Conservation (phyloP, 1,140 invertebrate species). For the Copidosoma floridanum region DNA sequence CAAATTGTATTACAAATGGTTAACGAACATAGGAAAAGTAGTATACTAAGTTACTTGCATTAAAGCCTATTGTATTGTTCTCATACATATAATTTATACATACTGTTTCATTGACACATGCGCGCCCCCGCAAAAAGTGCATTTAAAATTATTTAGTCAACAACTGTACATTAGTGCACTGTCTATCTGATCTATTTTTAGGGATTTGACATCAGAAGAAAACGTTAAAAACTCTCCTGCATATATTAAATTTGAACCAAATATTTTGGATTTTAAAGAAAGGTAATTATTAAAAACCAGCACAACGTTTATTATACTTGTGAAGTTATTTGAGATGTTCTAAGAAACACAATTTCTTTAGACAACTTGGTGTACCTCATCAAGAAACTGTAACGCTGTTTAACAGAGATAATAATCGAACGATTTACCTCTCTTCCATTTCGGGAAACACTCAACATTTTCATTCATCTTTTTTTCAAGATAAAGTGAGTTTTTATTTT, state of each 20-base stretch:
- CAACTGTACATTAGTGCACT: too few relatives aligned
- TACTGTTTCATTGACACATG: too few relatives aligned
- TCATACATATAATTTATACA: too few relatives aligned
- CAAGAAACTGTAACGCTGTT: slow-evolving; percentile 76
- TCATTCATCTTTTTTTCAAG: slow-evolving; percentile 89
- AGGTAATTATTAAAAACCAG: too few relatives aligned
- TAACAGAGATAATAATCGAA: slow-evolving; percentile 74
- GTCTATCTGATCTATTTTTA: slow-evolving; percentile 31
- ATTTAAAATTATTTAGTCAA: too few relatives aligned
- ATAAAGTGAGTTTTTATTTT: slow-evolving; percentile 67
- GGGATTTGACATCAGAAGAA: slow-evolving; percentile 42
- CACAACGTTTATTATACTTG: too few relatives aligned
- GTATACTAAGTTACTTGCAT: too few relatives aligned
- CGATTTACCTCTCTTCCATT: slow-evolving; percentile 81
- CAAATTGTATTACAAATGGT: slow-evolving; percentile 30
- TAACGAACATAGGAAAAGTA: slow-evolving; percentile 39
- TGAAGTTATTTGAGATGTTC: too few relatives aligned
- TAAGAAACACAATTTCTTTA: slow-evolving; percentile 46
- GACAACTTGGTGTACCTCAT: slow-evolving; percentile 79
- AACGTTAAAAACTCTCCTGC: slow-evolving; percentile 43
- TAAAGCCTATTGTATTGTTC: too few relatives aligned
- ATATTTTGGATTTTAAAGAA: slow-evolving; percentile 51
- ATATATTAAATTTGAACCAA: slow-evolving; percentile 49
- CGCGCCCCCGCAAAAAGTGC: too few relatives aligned
- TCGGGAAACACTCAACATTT: slow-evolving; percentile 85